phyloP scores from a whole-genome alignment of 2,797 vertebrate genomes.

The Clamator glandarius region DNA sequence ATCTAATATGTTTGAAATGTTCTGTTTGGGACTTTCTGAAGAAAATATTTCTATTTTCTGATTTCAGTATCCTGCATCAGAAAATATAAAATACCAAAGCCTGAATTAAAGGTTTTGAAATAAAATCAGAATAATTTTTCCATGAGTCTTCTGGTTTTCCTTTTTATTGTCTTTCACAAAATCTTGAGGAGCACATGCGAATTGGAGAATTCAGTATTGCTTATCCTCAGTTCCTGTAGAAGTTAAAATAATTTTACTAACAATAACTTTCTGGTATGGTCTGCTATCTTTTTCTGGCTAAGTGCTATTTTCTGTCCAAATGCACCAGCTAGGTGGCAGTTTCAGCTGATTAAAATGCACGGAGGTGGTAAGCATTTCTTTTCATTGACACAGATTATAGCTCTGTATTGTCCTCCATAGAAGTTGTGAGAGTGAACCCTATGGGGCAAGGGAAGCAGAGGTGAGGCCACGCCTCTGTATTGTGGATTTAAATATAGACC shows the following conservation, averaged over 20 bases:
- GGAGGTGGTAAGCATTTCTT: background rate
- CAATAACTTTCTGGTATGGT: background rate
- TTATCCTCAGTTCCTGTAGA: background rate
- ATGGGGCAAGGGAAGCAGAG: background rate
- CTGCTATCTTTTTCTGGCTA: background rate
- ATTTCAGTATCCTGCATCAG: background rate
- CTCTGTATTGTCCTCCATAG: background rate
- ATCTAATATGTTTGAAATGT: background rate
- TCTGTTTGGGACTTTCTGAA: background rate
- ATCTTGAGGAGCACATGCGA: background rate
- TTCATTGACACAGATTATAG: background rate
- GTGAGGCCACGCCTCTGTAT: background rate
- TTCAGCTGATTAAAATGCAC: constrained; percentile 9
- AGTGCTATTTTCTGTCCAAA: background rate
- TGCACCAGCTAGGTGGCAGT: background rate
- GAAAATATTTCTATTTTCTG: background rate
- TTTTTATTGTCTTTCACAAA: background rate
- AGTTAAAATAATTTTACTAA: background rate
- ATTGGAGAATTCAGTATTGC: background rate
- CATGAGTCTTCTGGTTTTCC: background rate
- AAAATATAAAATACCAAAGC: background rate
- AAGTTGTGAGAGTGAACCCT: constrained; percentile 8
- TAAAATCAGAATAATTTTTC: background rate
- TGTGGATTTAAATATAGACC: background rate
- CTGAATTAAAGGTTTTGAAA: background rate